These are phyloP conservation scores for Halcyon senegalensis DNA, from an alignment of 2,113 vertebrate species.

Conservation along the genomic window DNA sequence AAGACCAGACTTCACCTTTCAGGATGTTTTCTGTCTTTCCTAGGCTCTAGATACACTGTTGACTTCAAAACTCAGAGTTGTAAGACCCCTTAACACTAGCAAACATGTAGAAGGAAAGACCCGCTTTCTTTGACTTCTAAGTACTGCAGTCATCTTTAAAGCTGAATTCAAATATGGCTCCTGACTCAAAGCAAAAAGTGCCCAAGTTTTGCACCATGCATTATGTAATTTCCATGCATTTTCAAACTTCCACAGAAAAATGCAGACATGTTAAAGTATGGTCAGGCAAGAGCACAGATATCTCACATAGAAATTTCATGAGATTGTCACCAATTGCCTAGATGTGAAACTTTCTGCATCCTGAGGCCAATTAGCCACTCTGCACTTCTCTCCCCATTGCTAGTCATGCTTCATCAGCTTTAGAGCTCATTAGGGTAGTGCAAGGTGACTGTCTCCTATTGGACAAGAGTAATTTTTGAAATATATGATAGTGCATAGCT, in stretches of 20 bases:
- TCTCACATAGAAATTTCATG: background rate
- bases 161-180: background rate
- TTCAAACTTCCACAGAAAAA: background rate
- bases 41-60: background rate
- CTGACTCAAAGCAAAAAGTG: background rate
- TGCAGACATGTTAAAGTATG: rapidly evolving
- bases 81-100: background rate
- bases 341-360: background rate
- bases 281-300: background rate
- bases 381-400: background rate
- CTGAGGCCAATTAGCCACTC: background rate
- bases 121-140: background rate
- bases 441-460: background rate
- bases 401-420: background rate
- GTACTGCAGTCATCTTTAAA: background rate
- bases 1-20: background rate
- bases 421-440: background rate
- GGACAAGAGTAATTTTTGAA: background rate
- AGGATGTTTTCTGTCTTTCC: background rate
- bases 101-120: background rate
- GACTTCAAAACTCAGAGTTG: background rate
- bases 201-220: background rate
- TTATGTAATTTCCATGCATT: background rate
- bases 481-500: background rate
- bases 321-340: background rate